Evolutionary conservation across 2,797 vertebrate genomes (phyloP).

Genomic region (Galago senegalensis): DNA sequence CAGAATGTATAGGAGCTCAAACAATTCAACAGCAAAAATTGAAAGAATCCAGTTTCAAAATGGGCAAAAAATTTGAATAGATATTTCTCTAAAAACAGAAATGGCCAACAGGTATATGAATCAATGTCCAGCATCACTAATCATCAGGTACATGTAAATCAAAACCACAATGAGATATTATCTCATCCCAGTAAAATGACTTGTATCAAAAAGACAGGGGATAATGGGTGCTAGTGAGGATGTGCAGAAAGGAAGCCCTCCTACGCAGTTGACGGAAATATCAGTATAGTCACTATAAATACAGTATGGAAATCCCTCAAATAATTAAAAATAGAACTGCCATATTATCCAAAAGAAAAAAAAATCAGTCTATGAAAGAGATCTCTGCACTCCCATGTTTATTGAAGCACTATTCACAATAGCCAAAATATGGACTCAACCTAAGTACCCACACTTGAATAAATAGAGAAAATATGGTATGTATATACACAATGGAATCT

Average conservation of each 20-base stretch:
- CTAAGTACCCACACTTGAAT: neutral
- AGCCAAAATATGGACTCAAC: neutral
- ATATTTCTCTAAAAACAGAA: neutral
- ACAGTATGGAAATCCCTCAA: neutral
- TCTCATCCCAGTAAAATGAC: neutral
- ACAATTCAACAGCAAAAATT: neutral
- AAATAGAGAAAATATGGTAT: neutral
- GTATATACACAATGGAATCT: neutral
- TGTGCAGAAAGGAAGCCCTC: neutral
- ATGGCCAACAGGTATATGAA: neutral
- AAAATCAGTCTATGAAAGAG: neutral
- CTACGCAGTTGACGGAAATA: too few species aligned
- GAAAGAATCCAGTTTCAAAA: neutral
- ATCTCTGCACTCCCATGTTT: neutral
- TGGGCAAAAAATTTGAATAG: neutral
- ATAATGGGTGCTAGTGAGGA: neutral
- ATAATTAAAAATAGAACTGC: neutral
- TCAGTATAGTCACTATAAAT: neutral
- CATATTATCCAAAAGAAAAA: neutral
- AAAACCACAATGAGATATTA: neutral
- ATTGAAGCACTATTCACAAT: neutral
- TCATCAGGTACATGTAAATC: neutral
- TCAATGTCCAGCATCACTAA: neutral
- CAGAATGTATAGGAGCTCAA: neutral
- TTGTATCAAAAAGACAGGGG: neutral